Evolutionary conservation across 2,113 vertebrate genomes (phyloP).

Genomic region (Eleginops maclovinus): DNA sequence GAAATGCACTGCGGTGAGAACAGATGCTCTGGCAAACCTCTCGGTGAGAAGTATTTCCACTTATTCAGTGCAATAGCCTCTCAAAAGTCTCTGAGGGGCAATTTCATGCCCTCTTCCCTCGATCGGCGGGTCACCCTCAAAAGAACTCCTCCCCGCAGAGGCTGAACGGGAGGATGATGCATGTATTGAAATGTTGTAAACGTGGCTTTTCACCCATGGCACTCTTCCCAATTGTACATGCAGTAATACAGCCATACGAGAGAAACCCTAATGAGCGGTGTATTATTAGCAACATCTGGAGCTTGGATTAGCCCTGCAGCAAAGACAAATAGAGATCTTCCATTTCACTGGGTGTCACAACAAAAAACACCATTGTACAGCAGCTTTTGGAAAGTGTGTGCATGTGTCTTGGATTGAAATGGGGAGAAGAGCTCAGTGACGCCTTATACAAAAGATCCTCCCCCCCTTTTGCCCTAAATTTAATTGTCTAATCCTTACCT

Average conservation of each 20-base stretch:
- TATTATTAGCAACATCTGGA: conserved; percentile 75
- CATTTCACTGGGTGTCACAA: conserved; percentile 57
- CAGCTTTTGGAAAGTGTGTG: conserved; percentile 26
- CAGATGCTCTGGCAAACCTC: conserved; percentile 22
- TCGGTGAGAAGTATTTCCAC: conserved; percentile 39
- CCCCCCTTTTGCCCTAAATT: conserved; percentile 61
- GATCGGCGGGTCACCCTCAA: conserved; percentile 67
- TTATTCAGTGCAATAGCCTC: conserved; percentile 50
- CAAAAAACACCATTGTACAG: conserved; percentile 50
- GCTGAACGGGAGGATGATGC: conserved; percentile 50
- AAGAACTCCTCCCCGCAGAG: conserved; percentile 50
- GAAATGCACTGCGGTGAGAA: background rate
- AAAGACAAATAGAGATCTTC: conserved; percentile 63
- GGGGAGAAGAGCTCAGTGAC: conserved; percentile 45
- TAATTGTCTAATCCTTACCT: conserved; percentile 72
- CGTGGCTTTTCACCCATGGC: conserved; percentile 44
- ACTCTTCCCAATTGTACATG: conserved; percentile 25
- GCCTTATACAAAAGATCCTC: conserved; percentile 68
- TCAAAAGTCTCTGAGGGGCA: conserved; percentile 60
- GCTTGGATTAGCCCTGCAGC: conserved; percentile 53
- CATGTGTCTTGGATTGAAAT: conserved; percentile 25
- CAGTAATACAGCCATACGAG: conserved; percentile 49
- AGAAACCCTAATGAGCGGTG: conserved; percentile 49
- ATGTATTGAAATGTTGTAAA: conserved; percentile 57
- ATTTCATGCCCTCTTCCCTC: conserved; percentile 71